phyloP scores from a whole-genome alignment of 92 coral and sea anemone genomes.

The Diadumene lineata region DNA sequence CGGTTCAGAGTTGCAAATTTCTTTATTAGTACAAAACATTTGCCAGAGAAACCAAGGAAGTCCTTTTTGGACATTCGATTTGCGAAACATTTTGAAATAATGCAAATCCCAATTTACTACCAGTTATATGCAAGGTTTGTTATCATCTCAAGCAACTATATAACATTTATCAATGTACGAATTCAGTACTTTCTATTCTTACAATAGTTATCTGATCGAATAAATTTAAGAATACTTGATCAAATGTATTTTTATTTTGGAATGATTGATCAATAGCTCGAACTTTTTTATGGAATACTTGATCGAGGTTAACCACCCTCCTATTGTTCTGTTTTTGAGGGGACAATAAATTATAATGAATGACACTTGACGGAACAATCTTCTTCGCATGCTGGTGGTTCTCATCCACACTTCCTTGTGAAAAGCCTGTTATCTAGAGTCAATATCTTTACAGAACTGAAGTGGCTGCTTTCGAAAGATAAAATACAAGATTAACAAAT shows the following conservation, averaged over 20 bases:
- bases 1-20: too few species aligned
- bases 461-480: background rate
- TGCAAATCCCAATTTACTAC: too few species aligned
- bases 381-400: background rate
- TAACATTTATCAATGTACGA: too few species aligned
- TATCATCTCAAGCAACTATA: too few species aligned
- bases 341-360: background rate
- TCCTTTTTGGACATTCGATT: too few species aligned
- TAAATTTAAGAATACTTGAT: background rate
- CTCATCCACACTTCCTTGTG: background rate
- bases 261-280: background rate
- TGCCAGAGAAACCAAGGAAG: too few species aligned
- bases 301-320: conserved; percentile 11
- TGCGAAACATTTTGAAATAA: too few species aligned
- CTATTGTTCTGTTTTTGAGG: conserved; percentile 11
- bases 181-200: too few species aligned
- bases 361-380: background rate
- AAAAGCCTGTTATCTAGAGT: background rate
- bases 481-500: conserved; percentile 8
- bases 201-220: too few species aligned
- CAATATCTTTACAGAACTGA: background rate
- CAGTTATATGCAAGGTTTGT: too few species aligned
- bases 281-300: background rate
- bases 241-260: background rate
- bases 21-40: too few species aligned